Evolutionary conservation across 2,888 invertebrate species (phyloP), one percentile per base, ranked within the genome.

Genomic region (Spodoptera littoralis): DNA sequence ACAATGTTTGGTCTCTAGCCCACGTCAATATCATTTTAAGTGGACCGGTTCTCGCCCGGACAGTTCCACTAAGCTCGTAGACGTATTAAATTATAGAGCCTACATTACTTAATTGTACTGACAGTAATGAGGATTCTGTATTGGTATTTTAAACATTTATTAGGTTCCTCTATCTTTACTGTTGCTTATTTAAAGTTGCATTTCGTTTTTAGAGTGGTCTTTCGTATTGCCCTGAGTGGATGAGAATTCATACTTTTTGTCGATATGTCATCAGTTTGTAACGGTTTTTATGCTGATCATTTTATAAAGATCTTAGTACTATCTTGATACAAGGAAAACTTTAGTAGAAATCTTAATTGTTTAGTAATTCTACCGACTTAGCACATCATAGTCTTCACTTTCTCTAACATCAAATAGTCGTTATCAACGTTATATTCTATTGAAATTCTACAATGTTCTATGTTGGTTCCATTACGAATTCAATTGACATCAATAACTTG

Each of bases 21-120:
- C 86, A 86, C 89, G 84, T 89, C 87, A 90, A 90, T 91, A 91
- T 90, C 79, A 88, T 88, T 90, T 87, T 89, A 90, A 91, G 88
- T 89, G 89, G 82, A 92, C 92, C 92, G 92, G 92, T 93, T 92
- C 82, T 80, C 69, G 70, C 67, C 80, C 81, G 83, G 84, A 82
- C 87, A 81, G 79, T 84, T 81, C 78, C 74, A 76, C 81, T 83
- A 83, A 83, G 73, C 80, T 81, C 84, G 84, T 87, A 88, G 86
- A 86, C 77, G 74, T 79, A 86, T 84, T 84, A 85, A 84, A 85
- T 84, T 85, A 81, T 77, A 80, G 79, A 81, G 77, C 58, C 56
- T 70, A 65, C 80, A 42, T 71, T 70, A 74, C 70, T 79, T 76
- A 70, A 75, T 73, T 70, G 62, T 70, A 65, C 49, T 63, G 63